A percentile compares a stretch with the other conserved stretches of the same genome.
phyloP scores from a whole-genome alignment of 92 coral and sea anemone species.

The Heliopora coerulea region DNA sequence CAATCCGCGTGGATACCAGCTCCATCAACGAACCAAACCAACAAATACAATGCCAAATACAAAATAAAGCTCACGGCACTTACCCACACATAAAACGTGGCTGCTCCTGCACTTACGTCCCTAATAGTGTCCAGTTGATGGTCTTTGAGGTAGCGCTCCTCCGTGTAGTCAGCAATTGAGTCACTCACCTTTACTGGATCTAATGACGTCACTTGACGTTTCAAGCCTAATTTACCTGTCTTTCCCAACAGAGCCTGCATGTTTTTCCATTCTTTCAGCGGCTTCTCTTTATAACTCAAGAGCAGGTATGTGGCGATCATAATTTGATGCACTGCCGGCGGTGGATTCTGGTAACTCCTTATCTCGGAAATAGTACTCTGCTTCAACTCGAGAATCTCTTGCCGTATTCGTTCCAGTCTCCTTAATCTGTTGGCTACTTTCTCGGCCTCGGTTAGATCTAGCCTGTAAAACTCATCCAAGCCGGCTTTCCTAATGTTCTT shows the following conservation, averaged over 20 bases:
- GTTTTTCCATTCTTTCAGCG: constrained; percentile 81
- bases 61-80: constrained; percentile 19
- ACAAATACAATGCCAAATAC: not conserved
- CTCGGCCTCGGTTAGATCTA: constrained; percentile 91
- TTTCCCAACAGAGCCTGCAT: constrained; percentile 96
- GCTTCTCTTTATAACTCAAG: constrained; percentile 81
- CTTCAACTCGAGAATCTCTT: constrained; percentile 90
- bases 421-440: constrained; percentile 75
- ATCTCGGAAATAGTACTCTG: constrained; percentile 97
- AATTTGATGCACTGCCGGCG: constrained; percentile 96
- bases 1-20: too few species aligned
- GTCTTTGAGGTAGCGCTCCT: constrained; percentile 70
- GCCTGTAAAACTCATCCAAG: constrained; percentile 78
- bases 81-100: constrained; percentile 98
- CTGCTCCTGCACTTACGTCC: constrained; percentile 98
- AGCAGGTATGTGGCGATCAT: constrained; percentile 91
- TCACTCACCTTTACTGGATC: constrained; percentile 86
- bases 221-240: constrained; percentile 93
- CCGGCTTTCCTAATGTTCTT: constrained; percentile 72
- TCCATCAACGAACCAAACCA: too few species aligned
- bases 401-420: constrained; percentile 81
- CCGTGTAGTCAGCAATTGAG: constrained; percentile 76
- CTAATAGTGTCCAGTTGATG: constrained; percentile 81
- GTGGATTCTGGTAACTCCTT: constrained; percentile 87
- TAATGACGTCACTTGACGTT: constrained; percentile 83